Evolutionary conservation across 2,888 invertebrate genomes (phyloP), one percentile per base, ranked within the genome.

Genomic region (Clepsis dumicolana): DNA sequence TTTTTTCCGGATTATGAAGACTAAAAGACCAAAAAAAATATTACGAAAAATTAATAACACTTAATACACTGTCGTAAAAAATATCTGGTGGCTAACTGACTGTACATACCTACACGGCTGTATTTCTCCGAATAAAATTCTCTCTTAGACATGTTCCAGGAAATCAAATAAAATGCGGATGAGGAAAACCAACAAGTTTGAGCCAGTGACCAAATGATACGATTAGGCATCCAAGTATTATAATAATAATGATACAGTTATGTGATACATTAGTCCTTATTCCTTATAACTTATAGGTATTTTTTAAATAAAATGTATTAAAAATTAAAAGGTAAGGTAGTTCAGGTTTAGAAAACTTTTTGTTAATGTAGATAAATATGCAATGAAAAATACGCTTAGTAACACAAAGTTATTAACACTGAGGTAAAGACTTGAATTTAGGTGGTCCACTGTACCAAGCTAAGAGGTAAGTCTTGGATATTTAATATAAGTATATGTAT

Each of bases 141-240:
- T 67, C 18, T 50, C 48, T 38, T 24, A 56, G 66, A 61, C 54
- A 62, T 56, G 56, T 56, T 57, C 62, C 41, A 53, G 64, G 41
- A 68, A 64, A 64, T 68, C 64, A 68, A 68, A 68, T 68, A 68
- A 63, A 67, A 67, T 57, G 44, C 44, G 67, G 56, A 57, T 50
- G 56, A 68, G 68, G 68, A 68, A 68, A 68, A 68, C 68, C 68
- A 59, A 53, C 64, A 64, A 59, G 50, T 64, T 68, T 64, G 64
- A 68, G 64, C 38, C 68, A 68, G 63, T 59, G 68, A 64, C 68
- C 59, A 68, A 64, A 68, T 68, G 59, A 68, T 68, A 68, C 63
- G 64, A 68, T 68, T 68, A 64, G 59, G 53, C 64, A 57, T 38
- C 59, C 64, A 63, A 59, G 44, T 52, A 53, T 64, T 64, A 64